phyloP scores from a whole-genome alignment of 2,888 invertebrate genomes.

The Oegoconia quadripuncta region DNA sequence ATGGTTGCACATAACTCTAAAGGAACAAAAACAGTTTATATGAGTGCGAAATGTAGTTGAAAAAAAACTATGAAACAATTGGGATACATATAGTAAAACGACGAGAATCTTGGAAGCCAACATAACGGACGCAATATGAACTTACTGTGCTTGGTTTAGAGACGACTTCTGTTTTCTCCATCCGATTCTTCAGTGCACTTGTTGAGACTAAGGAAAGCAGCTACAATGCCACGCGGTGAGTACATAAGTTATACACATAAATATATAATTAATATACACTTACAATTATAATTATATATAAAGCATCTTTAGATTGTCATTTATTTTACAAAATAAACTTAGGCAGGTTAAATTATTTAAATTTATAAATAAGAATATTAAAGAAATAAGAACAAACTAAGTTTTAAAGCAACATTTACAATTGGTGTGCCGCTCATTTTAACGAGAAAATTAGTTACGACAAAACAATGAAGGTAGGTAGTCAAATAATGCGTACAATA shows the following conservation, averaged over 20 bases:
- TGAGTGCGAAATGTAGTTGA: too few relatives aligned
- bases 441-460: constrained; percentile 19
- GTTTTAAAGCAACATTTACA: constrained; percentile 13
- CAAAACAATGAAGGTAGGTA: too few relatives aligned
- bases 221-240: constrained; percentile 51
- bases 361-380: neutral
- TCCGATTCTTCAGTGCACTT: constrained; percentile 47
- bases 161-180: constrained; percentile 34
- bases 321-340: neutral
- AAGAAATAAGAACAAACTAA: neutral
- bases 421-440: constrained; percentile 19
- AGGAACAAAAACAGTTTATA: too few relatives aligned
- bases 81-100: neutral
- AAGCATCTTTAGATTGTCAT: neutral
- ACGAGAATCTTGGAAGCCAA: neutral
- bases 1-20: too few relatives aligned
- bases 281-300: constrained; percentile 20
- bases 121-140: constrained; percentile 19
- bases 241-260: constrained; percentile 42
- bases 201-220: constrained; percentile 63
- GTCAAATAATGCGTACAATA: too few relatives aligned
- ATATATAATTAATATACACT: constrained; percentile 32
- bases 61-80: too few relatives aligned
- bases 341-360: neutral
- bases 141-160: constrained; percentile 57